Conservation (phyloP, 2,888 invertebrate genomes). For the Drepana falcataria region DNA sequence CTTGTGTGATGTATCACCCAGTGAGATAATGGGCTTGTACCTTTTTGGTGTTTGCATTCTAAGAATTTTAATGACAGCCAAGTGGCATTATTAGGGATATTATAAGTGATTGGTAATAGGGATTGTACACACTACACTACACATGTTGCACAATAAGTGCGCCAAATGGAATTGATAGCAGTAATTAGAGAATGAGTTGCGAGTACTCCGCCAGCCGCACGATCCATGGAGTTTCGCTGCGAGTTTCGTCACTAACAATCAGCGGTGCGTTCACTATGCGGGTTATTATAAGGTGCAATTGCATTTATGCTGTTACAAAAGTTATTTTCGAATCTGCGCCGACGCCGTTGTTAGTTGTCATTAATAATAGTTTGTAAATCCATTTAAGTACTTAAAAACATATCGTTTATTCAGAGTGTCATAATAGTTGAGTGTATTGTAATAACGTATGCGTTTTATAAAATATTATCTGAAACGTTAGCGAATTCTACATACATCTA, state of each 20-base stretch:
- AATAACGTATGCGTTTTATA: no score
- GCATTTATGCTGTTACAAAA: constrained; percentile 42
- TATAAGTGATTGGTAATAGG: constrained; percentile 25
- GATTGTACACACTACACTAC: neutral
- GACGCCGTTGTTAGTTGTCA: constrained; percentile 9
- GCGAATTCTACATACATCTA: no score
- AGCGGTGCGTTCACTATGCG: constrained; percentile 59
- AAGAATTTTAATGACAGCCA: constrained; percentile 19
- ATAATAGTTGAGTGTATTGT: no score
- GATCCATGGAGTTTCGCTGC: constrained; percentile 20
- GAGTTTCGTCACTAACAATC: constrained; percentile 52
- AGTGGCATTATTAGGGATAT: constrained; percentile 11
- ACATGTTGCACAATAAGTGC: constrained; percentile 38
- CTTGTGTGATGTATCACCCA: constrained; percentile 32
- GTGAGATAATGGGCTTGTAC: constrained; percentile 32
- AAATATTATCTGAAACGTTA: no score
- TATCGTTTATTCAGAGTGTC: no score
- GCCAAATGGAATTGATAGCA: constrained; percentile 51
- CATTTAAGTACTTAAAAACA: neutral
- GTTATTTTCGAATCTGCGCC: constrained; percentile 28
- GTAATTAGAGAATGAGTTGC: constrained; percentile 61
- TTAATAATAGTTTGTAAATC: neutral
- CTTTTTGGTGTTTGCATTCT: constrained; percentile 8
- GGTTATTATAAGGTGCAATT: constrained; percentile 64
- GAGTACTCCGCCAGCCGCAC: constrained; percentile 24